Evolutionary conservation across 2,113 vertebrate species (phyloP).

Genomic region (Amia ocellicauda): DNA sequence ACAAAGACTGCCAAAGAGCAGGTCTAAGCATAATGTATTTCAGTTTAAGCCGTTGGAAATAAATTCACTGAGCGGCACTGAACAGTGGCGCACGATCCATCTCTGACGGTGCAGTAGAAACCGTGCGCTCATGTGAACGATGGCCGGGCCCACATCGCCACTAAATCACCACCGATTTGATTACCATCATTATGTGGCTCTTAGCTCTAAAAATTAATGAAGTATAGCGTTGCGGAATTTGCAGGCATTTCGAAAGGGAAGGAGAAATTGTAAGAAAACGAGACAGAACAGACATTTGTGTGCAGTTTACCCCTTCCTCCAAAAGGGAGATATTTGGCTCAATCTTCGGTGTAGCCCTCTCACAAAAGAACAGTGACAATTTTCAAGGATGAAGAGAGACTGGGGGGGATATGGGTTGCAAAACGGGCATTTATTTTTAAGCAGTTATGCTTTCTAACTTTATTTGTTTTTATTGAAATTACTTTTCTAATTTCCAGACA

Average conservation of each 20-base stretch:
- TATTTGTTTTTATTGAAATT: conserved; percentile 8
- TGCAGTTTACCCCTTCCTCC: neutral
- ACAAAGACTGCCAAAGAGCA: too few species aligned
- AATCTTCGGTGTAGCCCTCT: too few species aligned
- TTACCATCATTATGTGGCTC: conserved; percentile 24
- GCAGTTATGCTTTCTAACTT: neutral
- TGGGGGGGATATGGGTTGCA: too few species aligned
- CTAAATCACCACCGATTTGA: conserved; percentile 41
- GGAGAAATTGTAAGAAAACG: neutral
- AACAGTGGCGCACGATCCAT: conserved; percentile 12
- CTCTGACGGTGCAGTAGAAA: neutral
- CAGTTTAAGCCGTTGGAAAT: too few species aligned
- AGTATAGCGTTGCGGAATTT: conserved; percentile 23
- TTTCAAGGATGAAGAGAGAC: too few species aligned
- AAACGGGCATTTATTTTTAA: too few species aligned
- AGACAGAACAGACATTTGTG: neutral
- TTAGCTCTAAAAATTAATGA: conserved; percentile 35
- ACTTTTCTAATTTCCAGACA: conserved; percentile 10
- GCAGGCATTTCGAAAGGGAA: neutral
- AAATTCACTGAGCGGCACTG: neutral
- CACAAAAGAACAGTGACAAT: too few species aligned
- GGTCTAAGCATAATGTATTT: too few species aligned
- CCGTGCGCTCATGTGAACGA: conserved; percentile 30
- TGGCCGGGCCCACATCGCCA: conserved; percentile 26
- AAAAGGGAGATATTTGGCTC: too few species aligned